Base-by-base conservation (phyloP, 1,140 invertebrate genomes). In the Drosophila bipectinata region DNA sequence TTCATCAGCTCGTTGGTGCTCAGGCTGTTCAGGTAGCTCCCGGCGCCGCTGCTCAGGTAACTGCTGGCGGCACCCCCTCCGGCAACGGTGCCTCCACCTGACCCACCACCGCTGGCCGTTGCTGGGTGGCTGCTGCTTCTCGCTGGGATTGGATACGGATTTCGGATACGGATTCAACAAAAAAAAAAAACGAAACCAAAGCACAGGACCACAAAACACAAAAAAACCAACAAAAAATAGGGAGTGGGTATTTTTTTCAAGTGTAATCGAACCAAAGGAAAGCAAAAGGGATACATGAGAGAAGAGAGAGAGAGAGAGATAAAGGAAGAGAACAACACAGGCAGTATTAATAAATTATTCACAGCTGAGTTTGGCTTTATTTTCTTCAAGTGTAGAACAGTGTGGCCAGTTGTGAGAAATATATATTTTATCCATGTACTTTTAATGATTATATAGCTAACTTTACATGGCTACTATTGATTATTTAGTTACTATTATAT, bases 1-100 rank as follows among this genome's bases (percentile, higher is more conserved):
- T 78, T 90, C 90, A 91, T 90, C 52, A 91, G 75, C 34, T 91
- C 87, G 39, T 76, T 90, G 62, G 90, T 78, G 76, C 80, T 91
- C 2, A 88, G 68, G 61, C 83, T 88, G 72, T 88, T 88, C 8
- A 88, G 69, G 56, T 88, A 88, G 49, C 62, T 78, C 58, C 79
- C 76, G 24, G 79, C 79, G 30, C 79, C 76, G 58, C 57, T 79
- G 72, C 54, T 78, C 30, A 81, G 52, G 56, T 79, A 79, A 21
- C 72, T 69, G 58, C 77, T 88, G 67, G 79, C 85, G 26, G 79
- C 48, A 24, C 72, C 58, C 10, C 18, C 58, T 4, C 47, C 52
- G 1, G 56, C n/a, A 3, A n/a, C 39, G 39, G n/a, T 1, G n/a
- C 39, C n/a, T 9, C 44, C 49, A 49, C 10, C 55, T 9, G 71